Conservation (phyloP, 2,888 invertebrate genomes). For the Aplocera efformata region DNA sequence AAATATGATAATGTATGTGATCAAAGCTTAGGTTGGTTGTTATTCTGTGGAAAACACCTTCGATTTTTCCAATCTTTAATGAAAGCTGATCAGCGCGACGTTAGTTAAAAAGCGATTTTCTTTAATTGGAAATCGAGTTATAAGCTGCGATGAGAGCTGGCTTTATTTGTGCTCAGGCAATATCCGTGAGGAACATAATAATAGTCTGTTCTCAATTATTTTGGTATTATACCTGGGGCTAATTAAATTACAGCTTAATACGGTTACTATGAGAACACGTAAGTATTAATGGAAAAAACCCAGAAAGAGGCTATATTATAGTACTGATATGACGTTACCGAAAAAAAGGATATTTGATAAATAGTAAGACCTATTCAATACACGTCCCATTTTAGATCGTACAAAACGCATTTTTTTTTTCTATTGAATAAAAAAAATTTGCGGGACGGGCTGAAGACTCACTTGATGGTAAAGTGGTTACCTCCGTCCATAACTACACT, state of each 20-base stretch:
- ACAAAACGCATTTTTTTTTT: no score
- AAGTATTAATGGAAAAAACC: no score
- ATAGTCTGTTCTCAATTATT: conserved; percentile 21
- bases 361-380: no score
- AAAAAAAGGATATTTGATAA: no score
- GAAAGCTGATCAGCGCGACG: conserved; percentile 46
- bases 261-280: background rate
- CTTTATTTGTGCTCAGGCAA: conserved; percentile 28
- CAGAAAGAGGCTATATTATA: no score
- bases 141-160: conserved; percentile 30
- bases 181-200: conserved; percentile 26
- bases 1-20: no score
- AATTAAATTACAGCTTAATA: conserved; percentile 1
- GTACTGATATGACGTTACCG: no score
- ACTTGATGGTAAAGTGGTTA: no score
- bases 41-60: conserved; percentile 23
- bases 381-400: no score
- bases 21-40: background rate
- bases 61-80: conserved; percentile 45
- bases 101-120: conserved; percentile 47
- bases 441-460: no score
- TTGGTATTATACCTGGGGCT: conserved; percentile 5
- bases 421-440: no score
- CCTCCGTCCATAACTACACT: no score
- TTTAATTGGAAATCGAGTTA: conserved; percentile 50